A percentile compares a stretch with the other conserved stretches of the same genome.
Evolutionary conservation across 2,113 vertebrate species (phyloP).

Genomic region (Eretmochelys imbricata): DNA sequence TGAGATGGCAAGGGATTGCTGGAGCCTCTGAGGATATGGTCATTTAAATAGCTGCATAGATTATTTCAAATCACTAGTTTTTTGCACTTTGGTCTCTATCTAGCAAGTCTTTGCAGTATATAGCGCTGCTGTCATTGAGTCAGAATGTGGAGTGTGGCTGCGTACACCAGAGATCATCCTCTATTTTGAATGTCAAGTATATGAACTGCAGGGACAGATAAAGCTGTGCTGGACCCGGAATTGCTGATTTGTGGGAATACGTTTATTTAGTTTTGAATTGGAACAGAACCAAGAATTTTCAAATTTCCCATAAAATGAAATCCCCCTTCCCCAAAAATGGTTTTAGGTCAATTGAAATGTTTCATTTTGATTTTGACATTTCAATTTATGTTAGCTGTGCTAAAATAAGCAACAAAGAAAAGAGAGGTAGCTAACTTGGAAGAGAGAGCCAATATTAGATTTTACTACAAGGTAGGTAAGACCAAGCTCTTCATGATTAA

Average conservation of each 20-base stretch:
- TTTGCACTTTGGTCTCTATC: background rate
- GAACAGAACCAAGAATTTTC: background rate
- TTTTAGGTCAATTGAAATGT: background rate
- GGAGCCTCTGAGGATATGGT: background rate
- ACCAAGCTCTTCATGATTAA: background rate
- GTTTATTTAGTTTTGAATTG: background rate
- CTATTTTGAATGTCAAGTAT: background rate
- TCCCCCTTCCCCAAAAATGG: background rate
- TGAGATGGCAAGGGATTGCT: background rate
- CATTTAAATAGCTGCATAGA: background rate
- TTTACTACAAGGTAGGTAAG: too few species aligned
- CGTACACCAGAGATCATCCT: background rate
- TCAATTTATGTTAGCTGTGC: background rate
- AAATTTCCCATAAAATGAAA: background rate
- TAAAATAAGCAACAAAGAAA: background rate
- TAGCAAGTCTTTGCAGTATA: background rate
- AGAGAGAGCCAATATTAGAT: background rate
- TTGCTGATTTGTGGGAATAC: background rate
- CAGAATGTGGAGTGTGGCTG: background rate
- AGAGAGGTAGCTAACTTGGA: background rate
- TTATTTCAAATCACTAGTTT: background rate
- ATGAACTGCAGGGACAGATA: background rate
- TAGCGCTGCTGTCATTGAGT: background rate
- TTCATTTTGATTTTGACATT: background rate
- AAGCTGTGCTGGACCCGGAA: background rate